phyloP scores from a whole-genome alignment of 1,140 invertebrate genomes.

The Panagrolaimus sp. region DNA sequence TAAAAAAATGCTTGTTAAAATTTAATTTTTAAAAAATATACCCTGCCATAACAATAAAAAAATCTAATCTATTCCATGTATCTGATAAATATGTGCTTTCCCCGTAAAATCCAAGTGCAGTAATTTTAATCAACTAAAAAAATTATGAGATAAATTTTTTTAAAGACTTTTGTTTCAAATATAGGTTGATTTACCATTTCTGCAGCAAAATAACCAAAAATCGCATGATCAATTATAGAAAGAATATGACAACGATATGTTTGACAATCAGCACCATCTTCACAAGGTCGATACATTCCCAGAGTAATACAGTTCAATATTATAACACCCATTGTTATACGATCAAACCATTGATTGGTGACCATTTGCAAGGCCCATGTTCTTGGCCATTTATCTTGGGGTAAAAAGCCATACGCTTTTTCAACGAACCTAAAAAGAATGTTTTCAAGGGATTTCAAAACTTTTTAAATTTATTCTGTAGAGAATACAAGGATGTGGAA shows the following conservation, averaged over 20 bases:
- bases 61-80: constrained; percentile 90
- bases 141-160: not conserved
- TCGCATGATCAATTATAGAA: constrained; percentile 91
- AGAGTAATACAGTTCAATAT: constrained; percentile 95
- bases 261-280: constrained; percentile 73
- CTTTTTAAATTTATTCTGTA: too few relatives aligned
- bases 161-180: not conserved
- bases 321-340: constrained; percentile 94
- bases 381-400: constrained; percentile 76
- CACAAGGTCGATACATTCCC: constrained; percentile 98
- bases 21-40: constrained; percentile 62
- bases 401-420: constrained; percentile 70
- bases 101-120: constrained; percentile 94
- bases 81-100: constrained; percentile 90
- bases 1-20: not conserved
- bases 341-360: constrained; percentile 98
- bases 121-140: constrained; percentile 85
- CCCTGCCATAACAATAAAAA: constrained; percentile 95
- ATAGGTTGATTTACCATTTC: constrained; percentile 60
- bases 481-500: too few relatives aligned
- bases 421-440: constrained; percentile 44
- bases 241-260: constrained; percentile 86
- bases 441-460: too few relatives aligned
- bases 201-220: constrained; percentile 91
- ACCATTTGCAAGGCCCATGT: constrained; percentile 88